phyloP scores from a whole-genome alignment of 1,140 invertebrate species.

The Augochlora pura region DNA sequence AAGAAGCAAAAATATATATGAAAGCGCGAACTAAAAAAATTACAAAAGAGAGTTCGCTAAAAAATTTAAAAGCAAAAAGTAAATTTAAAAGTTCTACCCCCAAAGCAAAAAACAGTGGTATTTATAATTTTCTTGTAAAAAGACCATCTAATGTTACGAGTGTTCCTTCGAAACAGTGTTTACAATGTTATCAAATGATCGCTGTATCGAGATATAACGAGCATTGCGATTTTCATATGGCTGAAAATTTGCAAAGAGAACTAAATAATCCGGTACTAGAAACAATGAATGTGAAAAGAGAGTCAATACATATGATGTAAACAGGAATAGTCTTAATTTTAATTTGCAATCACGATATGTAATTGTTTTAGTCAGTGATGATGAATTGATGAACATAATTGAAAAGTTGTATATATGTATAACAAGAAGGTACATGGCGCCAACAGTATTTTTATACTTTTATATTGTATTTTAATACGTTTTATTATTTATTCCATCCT shows the following conservation, averaged over 20 bases:
- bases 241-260: conserved; percentile 83
- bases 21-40: conserved; percentile 63
- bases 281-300: conserved; percentile 31
- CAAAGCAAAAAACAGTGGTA: conserved; percentile 51
- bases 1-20: conserved; percentile 69
- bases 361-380: conserved; percentile 24
- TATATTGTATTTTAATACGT: not conserved
- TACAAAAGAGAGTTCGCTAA: conserved; percentile 43
- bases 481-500: not conserved
- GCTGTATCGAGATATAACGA: conserved; percentile 81
- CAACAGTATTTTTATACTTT: not conserved
- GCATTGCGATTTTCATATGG: conserved; percentile 87
- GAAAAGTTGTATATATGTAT: not conserved
- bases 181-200: conserved; percentile 84
- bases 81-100: conserved; percentile 43
- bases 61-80: conserved; percentile 36
- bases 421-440: not conserved
- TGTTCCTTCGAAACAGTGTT: conserved; percentile 79
- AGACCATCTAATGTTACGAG: conserved; percentile 27
- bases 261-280: conserved; percentile 69
- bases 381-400: not conserved
- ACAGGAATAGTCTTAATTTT: conserved; percentile 23
- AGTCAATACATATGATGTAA: not conserved
- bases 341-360: not conserved
- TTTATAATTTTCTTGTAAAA: conserved; percentile 72